Evolutionary conservation across 2,888 invertebrate species (phyloP), one percentile per base, ranked within the genome.

Genomic region (Lochmaea capreae): DNA sequence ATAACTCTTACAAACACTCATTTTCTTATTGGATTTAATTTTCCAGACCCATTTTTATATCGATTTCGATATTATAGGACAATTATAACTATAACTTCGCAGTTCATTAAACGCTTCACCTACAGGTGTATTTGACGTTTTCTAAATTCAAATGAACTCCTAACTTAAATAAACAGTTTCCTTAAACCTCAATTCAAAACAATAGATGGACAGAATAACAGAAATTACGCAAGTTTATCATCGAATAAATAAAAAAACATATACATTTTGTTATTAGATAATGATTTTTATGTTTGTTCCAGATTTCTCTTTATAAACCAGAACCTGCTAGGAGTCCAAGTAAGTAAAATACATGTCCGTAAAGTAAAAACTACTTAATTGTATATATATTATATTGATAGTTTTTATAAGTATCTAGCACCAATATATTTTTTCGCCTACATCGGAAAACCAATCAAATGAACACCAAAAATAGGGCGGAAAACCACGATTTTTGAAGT

Each of bases 291-390:
- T n/a, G 12, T 59, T 59, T 59, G 43, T 63, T 63, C n/a, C 43
- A 63, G 62, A 16, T 43, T 10, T 63, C 62, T 16, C 11, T 18
- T 46, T 63, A 63, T 43, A 39, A 43, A 42, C 62, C 43, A 63
- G 62, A 43, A 18, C 42, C 62, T 10, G 42, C 43, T 16, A 39
- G 62, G 16, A 63, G 39, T 63, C 62, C 62, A 63, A 63, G 62
- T 63, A 63, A 63, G 59, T 59, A 59, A 33, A 16, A 54, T 9
- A 16, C 18, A 54, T 18, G 2, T 10, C 10, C 16, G 5, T 0
- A 4, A 14, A 3, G 2, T 46, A 46, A 46, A 12, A 46, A 11
- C 43, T 46, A 46, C 12, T 12, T 46, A 43, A 43, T 46, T 46
- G 46, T 46, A 46, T 14, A 39, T n/a, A n/a, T n/a, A n/a, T n/a